Percentiles rank a stretch among this genome's conserved stretches.
Evolutionary conservation across 2,113 vertebrate species (phyloP).

Genomic region (Phylloscopus trochilus): DNA sequence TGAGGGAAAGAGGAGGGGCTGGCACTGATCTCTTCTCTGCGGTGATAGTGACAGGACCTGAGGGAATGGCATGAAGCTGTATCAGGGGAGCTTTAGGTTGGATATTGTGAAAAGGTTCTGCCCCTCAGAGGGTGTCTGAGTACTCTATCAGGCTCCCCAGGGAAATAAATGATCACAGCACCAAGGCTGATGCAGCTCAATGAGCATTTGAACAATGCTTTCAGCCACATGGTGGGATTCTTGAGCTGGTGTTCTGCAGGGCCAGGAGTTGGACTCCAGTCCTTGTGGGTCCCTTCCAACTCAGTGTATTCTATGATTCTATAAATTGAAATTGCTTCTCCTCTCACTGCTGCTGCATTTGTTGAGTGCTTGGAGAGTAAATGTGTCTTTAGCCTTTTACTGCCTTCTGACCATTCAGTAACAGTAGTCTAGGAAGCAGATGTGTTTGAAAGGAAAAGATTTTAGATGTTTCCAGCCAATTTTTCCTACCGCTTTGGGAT

Average conservation of each 20-base stretch:
- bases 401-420: neutral
- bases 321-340: neutral
- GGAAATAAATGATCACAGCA: too few relatives aligned
- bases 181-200: neutral
- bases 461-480: neutral
- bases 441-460: neutral
- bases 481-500: neutral
- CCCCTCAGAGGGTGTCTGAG: rapidly evolving
- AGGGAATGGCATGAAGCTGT: neutral
- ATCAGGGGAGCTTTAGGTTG: neutral
- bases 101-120: neutral
- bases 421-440: neutral
- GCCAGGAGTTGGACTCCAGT: neutral
- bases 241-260: neutral
- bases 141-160: neutral
- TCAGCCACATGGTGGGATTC: neutral
- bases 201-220: neutral
- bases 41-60: neutral
- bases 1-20: neutral
- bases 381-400: neutral
- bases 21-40: neutral
- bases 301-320: neutral
- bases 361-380: neutral
- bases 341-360: neutral
- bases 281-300: neutral